phyloP scores from a whole-genome alignment of 2,797 vertebrate species.

The Eulemur coronatus region DNA sequence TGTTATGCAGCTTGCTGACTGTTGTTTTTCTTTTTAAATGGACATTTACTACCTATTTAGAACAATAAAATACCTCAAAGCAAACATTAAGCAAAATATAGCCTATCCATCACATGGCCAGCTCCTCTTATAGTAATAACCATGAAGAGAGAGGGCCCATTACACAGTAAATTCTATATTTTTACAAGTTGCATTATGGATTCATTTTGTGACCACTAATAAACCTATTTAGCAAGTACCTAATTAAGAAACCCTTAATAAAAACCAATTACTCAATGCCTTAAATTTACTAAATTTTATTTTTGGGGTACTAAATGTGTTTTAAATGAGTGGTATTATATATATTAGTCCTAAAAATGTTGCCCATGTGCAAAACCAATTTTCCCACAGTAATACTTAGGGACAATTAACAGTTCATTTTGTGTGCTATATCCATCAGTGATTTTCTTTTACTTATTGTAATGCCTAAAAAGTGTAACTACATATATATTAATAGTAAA shows the following conservation, averaged over 20 bases:
- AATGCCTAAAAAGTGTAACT: slow-evolving; percentile 35
- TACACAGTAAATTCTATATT: slow-evolving; percentile 32
- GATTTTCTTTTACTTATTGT: slow-evolving; percentile 21
- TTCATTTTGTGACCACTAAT: slow-evolving; percentile 69
- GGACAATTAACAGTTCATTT: slow-evolving; percentile 62
- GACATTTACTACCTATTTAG: slow-evolving; percentile 71
- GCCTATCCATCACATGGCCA: slow-evolving; percentile 41
- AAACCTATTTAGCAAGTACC: slow-evolving; percentile 67
- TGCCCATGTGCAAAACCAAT: background rate
- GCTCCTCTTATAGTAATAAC: slow-evolving; percentile 49
- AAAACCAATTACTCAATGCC: slow-evolving; percentile 66
- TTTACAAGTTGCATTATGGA: slow-evolving; percentile 63
- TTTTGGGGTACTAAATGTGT: slow-evolving; percentile 68
- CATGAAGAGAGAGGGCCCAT: slow-evolving; percentile 36
- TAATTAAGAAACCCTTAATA: slow-evolving; percentile 76
- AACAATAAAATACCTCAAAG: slow-evolving; percentile 74
- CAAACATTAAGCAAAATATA: slow-evolving; percentile 73
- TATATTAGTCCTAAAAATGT: slow-evolving; percentile 17
- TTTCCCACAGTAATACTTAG: slow-evolving; percentile 27
- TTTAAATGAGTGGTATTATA: slow-evolving; percentile 67
- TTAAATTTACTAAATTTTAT: slow-evolving; percentile 61
- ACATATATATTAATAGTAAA: slow-evolving; percentile 24
- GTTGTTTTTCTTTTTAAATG: slow-evolving; percentile 77
- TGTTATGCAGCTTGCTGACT: slow-evolving; percentile 67
- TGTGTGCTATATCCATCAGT: slow-evolving; percentile 5